Evolutionary conservation across 2,797 vertebrate genomes (phyloP).

Genomic region (Brachyalestes nurse): DNA sequence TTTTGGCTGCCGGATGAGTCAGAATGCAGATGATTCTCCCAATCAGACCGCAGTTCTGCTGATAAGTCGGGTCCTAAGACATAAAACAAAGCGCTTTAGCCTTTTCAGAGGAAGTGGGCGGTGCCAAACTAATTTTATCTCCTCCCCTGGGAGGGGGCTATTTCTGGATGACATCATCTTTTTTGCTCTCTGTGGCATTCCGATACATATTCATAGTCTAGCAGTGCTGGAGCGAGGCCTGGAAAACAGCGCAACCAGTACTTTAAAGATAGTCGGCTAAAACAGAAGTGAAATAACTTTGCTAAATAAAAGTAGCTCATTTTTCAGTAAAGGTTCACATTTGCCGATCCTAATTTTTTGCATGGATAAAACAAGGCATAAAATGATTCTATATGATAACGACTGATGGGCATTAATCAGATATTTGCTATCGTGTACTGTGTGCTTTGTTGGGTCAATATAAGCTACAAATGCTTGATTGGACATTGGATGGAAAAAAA

Average conservation of each 20-base stretch:
- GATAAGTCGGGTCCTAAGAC: slow-evolving; percentile 6
- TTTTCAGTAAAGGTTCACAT: not conserved
- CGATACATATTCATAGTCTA: slow-evolving; percentile 45
- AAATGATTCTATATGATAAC: not conserved
- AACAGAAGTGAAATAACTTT: not conserved
- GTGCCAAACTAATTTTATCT: slow-evolving; percentile 45
- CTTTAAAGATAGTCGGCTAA: not conserved
- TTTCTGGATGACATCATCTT: slow-evolving; percentile 54
- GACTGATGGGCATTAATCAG: not conserved
- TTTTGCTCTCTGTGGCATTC: slow-evolving; percentile 49
- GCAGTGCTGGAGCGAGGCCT: slow-evolving; percentile 11
- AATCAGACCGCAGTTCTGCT: not conserved
- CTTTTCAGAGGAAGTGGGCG: slow-evolving; percentile 31
- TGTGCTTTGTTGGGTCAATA: not conserved
- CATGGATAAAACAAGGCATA: not conserved
- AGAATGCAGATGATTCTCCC: not conserved
- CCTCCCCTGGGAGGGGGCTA: slow-evolving; percentile 46
- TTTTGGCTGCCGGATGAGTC: not conserved
- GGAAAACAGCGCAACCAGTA: slow-evolving; percentile 16
- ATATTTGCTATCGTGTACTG: not conserved
- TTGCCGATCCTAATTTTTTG: not conserved
- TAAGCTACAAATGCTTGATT: not conserved
- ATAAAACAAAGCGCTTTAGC: slow-evolving; percentile 31
- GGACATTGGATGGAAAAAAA: not conserved
- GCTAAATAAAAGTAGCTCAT: not conserved